These are phyloP conservation scores for Embiotoca jacksoni DNA, from an alignment of 2,113 vertebrate genomes.

Conservation along the genomic window DNA sequence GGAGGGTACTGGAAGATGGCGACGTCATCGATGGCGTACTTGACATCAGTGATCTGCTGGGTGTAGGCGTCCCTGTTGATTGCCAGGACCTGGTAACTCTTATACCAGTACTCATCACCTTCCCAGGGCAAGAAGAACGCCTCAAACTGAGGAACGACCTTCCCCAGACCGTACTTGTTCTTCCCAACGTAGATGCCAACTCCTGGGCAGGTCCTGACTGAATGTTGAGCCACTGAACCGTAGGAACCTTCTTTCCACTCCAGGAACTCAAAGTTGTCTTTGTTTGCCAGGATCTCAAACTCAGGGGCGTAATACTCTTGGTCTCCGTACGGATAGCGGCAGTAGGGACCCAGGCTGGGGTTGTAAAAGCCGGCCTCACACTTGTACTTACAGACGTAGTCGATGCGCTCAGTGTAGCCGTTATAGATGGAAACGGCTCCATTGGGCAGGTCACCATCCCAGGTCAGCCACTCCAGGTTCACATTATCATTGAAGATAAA, in stretches of 20 bases:
- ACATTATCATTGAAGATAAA: conserved; percentile 76
- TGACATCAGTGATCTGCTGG: conserved; percentile 81
- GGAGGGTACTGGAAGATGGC: conserved; percentile 81
- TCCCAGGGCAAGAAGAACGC: conserved; percentile 86
- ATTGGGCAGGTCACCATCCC: conserved; percentile 70
- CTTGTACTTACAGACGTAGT: conserved; percentile 82
- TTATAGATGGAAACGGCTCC: conserved; percentile 83
- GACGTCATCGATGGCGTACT: conserved; percentile 77
- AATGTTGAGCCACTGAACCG: conserved; percentile 75
- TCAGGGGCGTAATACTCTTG: conserved; percentile 74
- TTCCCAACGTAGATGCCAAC: conserved; percentile 79
- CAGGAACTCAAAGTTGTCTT: conserved; percentile 84
- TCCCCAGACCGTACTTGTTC: conserved; percentile 85
- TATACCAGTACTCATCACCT: conserved; percentile 85
- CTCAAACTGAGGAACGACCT: conserved; percentile 79
- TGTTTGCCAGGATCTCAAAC: conserved; percentile 81
- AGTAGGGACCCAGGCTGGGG: conserved; percentile 79
- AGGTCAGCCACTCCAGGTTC: conserved; percentile 81
- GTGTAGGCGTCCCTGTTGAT: conserved; percentile 81
- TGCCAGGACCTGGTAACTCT: conserved; percentile 79
- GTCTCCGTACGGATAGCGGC: conserved; percentile 81
- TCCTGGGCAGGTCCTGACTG: conserved; percentile 74
- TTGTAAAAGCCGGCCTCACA: conserved; percentile 84
- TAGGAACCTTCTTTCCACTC: conserved; percentile 81
- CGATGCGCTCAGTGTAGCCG: conserved; percentile 77